Conservation (phyloP, 2,797 vertebrate genomes). For the Pseudotriccus pelzelni region DNA sequence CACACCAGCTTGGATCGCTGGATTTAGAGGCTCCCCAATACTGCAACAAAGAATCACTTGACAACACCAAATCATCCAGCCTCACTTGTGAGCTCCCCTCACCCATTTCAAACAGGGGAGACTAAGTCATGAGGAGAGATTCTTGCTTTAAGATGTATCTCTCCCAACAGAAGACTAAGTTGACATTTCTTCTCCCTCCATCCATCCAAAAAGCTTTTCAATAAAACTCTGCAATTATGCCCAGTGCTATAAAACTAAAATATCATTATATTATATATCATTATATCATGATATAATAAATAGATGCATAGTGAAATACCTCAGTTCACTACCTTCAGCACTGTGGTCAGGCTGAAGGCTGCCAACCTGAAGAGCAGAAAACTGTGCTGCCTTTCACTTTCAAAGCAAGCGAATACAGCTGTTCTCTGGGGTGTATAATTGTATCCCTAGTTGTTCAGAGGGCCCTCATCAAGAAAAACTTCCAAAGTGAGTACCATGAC, state of each 20-base stretch:
- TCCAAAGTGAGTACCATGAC: neutral
- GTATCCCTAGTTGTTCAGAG: neutral
- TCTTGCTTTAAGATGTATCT: neutral
- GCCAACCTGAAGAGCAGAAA: neutral
- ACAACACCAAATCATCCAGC: neutral
- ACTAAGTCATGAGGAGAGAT: neutral
- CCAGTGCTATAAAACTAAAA: neutral
- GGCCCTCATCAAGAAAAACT: neutral
- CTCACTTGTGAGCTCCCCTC: neutral
- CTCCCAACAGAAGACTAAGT: neutral
- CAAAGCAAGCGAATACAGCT: neutral
- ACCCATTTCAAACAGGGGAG: neutral
- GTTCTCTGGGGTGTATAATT: neutral
- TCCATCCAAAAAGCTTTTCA: neutral
- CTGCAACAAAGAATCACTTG: neutral
- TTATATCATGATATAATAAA: neutral
- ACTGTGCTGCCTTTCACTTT: neutral
- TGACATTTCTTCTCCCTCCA: neutral
- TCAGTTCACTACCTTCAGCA: neutral
- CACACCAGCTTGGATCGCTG: rapidly evolving
- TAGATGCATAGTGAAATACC: neutral
- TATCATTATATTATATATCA: too few relatives aligned
- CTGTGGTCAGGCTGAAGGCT: neutral
- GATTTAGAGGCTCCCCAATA: neutral
- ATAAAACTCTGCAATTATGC: neutral